phyloP scores from a whole-genome alignment of 2,797 vertebrate species.

The Coccyzus lansbergi region DNA sequence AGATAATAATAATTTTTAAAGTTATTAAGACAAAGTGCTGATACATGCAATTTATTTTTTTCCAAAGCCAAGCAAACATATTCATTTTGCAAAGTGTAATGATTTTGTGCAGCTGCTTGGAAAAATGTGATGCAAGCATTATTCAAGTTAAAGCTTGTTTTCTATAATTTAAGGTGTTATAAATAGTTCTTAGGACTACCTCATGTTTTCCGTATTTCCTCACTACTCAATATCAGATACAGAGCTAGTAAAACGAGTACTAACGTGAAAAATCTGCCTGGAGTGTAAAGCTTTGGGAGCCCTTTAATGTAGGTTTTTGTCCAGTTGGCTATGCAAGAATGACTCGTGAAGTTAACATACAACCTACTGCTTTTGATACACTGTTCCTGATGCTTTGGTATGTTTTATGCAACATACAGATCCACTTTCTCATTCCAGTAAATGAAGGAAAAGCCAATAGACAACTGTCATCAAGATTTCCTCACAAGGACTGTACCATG shows the following conservation, averaged over 20 bases:
- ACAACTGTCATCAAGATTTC: background rate
- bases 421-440: background rate
- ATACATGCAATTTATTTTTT: background rate
- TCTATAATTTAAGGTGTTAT: background rate
- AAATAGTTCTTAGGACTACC: background rate
- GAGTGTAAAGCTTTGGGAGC: background rate
- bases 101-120: slow-evolving; percentile 30
- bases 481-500: background rate
- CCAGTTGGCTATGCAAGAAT: background rate
- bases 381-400: background rate
- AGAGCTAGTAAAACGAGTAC: background rate
- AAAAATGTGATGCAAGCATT: slow-evolving; percentile 17
- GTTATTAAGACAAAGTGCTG: slow-evolving; percentile 1
- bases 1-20: background rate
- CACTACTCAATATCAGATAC: background rate
- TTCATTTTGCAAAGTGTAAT: slow-evolving; percentile 15
- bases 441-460: background rate
- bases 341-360: background rate
- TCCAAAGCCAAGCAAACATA: background rate
- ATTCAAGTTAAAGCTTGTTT: slow-evolving; percentile 3
- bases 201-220: background rate
- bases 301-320: background rate
- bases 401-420: background rate
- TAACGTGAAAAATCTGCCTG: background rate
- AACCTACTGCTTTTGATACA: background rate